phyloP scores from a whole-genome alignment of 2,797 vertebrate genomes.

The Erpetoichthys calabaricus region DNA sequence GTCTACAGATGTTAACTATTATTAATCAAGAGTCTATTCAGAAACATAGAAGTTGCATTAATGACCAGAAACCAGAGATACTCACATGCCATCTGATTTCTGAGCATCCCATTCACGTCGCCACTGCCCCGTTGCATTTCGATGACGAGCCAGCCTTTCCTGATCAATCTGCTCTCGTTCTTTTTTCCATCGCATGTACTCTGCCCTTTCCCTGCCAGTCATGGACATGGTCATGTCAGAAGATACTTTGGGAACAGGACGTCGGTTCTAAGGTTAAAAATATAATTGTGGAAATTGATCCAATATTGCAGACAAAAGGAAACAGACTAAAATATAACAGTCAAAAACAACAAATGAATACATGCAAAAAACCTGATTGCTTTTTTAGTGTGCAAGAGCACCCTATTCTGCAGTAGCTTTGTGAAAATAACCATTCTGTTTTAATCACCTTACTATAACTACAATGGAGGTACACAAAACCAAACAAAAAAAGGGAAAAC shows the following conservation, averaged over 20 bases:
- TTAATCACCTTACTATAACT: too few species aligned
- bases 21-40: not conserved
- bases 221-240: slow-evolving; percentile 84
- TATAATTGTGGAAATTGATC: not conserved
- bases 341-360: too few species aligned
- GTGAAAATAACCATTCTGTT: too few species aligned
- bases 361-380: too few species aligned
- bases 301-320: too few species aligned
- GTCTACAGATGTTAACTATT: too few species aligned
- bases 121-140: slow-evolving; percentile 83
- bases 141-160: slow-evolving; percentile 73
- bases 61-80: not conserved
- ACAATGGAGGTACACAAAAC: too few species aligned
- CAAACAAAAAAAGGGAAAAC: too few species aligned
- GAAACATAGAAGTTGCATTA: not conserved
- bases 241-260: slow-evolving; percentile 34
- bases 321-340: too few species aligned
- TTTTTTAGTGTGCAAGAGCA: too few species aligned
- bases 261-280: slow-evolving; percentile 31
- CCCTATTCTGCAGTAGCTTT: too few species aligned
- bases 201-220: slow-evolving; percentile 77
- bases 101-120: slow-evolving; percentile 81
- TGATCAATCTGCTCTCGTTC: slow-evolving; percentile 81
- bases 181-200: slow-evolving; percentile 85
- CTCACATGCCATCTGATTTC: slow-evolving; percentile 72